Conservation (phyloP, 2,113 vertebrate species). For the Pelecanus crispus region DNA sequence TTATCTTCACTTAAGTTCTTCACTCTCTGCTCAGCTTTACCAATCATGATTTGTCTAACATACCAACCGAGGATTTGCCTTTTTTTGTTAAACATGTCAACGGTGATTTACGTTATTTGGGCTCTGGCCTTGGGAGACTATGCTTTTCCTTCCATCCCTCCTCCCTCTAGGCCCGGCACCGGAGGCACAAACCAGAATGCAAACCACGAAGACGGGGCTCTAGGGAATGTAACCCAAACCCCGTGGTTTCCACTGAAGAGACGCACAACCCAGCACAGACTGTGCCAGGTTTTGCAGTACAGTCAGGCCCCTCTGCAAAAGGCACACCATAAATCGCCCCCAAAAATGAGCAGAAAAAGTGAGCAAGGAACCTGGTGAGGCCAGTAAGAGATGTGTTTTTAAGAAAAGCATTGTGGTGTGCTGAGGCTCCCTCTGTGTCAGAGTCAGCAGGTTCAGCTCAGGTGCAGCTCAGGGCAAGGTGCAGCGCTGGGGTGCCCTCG, state of each 20-base stretch:
- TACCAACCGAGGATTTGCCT: neutral
- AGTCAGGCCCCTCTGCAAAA: neutral
- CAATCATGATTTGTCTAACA: neutral
- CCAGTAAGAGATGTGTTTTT: neutral
- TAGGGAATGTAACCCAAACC: neutral
- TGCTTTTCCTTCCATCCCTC: neutral
- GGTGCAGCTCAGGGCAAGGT: neutral
- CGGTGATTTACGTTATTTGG: neutral
- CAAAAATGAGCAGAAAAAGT: neutral
- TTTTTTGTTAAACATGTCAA: accelerated
- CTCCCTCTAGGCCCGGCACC: neutral
- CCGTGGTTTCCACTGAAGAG: neutral
- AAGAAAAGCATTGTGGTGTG: accelerated
- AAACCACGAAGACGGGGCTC: neutral
- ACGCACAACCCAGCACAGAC: neutral
- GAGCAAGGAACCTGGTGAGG: neutral
- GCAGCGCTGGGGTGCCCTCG: neutral
- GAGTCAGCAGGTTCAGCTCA: neutral
- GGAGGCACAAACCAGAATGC: neutral
- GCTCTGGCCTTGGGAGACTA: neutral
- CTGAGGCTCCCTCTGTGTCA: neutral
- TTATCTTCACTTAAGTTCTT: neutral
- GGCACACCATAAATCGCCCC: too few species aligned
- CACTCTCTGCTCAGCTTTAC: neutral
- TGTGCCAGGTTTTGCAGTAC: neutral